Conservation (phyloP, 2,113 vertebrate species). For the Ptyas mucosa region DNA sequence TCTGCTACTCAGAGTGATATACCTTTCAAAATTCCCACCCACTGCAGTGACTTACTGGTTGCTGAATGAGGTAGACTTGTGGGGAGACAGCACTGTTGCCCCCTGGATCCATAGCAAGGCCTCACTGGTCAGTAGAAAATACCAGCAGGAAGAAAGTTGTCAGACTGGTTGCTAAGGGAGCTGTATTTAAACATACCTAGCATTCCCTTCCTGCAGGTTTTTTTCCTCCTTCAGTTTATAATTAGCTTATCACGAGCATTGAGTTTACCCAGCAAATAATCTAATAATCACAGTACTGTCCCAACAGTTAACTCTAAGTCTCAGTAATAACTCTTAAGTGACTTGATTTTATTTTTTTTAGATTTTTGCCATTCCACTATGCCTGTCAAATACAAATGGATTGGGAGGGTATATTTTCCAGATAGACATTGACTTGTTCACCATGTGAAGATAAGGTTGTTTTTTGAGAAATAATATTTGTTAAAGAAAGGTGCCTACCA, state of each 20-base stretch:
- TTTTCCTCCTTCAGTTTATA: neutral
- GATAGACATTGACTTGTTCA: neutral
- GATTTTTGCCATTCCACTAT: neutral
- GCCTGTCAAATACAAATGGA: neutral
- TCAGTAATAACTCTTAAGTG: neutral
- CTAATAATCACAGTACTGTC: neutral
- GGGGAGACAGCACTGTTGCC: neutral
- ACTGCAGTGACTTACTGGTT: neutral
- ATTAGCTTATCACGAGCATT: neutral
- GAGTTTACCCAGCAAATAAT: neutral
- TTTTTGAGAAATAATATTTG: neutral
- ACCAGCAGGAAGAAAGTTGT: neutral
- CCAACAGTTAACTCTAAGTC: neutral
- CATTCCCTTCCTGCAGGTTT: neutral
- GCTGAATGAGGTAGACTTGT: conserved; percentile 6
- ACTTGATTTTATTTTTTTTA: neutral
- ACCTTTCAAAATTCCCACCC: neutral
- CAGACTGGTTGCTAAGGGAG: conserved; percentile 4
- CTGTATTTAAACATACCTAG: neutral
- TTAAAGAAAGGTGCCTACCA: neutral
- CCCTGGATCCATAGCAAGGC: neutral
- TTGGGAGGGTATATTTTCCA: neutral
- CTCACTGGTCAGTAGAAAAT: neutral
- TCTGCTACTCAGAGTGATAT: neutral
- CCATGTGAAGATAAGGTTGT: neutral